These are phyloP conservation scores for Drosophila obscura DNA, from an alignment of 1,140 invertebrate genomes.

Conservation along the genomic window DNA sequence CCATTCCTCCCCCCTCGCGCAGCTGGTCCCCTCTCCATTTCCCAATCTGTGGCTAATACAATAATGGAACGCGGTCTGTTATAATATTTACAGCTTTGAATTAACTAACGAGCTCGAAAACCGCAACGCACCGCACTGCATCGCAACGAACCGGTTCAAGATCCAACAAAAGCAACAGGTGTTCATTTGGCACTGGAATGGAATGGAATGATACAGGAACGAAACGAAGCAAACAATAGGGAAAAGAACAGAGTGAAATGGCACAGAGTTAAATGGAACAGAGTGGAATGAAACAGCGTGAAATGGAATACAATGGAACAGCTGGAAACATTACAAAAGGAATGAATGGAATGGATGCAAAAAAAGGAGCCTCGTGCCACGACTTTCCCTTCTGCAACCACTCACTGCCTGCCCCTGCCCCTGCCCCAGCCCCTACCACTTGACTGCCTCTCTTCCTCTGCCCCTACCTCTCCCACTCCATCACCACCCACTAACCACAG, in stretches of 20 bases:
- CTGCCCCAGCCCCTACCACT: background rate
- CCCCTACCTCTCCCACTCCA: background rate
- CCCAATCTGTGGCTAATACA: slow-evolving; percentile 61
- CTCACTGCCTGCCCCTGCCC: background rate
- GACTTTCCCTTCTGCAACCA: slow-evolving; percentile 40
- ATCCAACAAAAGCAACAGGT: slow-evolving; percentile 56
- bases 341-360: slow-evolving; percentile 4
- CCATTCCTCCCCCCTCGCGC: background rate
- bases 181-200: slow-evolving; percentile 29
- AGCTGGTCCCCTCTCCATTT: background rate
- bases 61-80: slow-evolving; percentile 75
- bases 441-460: background rate
- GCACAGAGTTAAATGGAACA: background rate
- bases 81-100: slow-evolving; percentile 80
- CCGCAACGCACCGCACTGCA: background rate
- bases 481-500: slow-evolving; percentile 19
- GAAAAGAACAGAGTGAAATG: no score
- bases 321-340: slow-evolving; percentile 14
- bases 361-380: slow-evolving; percentile 22
- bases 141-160: slow-evolving; percentile 53
- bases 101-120: slow-evolving; percentile 74
- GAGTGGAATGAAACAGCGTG: no score
- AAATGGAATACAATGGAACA: slow-evolving; percentile 31
- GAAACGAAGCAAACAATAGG: slow-evolving; percentile 10
- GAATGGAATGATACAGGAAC: no score